A percentile compares a stretch with the other conserved stretches of the same genome.
phyloP scores from a whole-genome alignment of 2,113 vertebrate species.

The Cyanoderma ruficeps region DNA sequence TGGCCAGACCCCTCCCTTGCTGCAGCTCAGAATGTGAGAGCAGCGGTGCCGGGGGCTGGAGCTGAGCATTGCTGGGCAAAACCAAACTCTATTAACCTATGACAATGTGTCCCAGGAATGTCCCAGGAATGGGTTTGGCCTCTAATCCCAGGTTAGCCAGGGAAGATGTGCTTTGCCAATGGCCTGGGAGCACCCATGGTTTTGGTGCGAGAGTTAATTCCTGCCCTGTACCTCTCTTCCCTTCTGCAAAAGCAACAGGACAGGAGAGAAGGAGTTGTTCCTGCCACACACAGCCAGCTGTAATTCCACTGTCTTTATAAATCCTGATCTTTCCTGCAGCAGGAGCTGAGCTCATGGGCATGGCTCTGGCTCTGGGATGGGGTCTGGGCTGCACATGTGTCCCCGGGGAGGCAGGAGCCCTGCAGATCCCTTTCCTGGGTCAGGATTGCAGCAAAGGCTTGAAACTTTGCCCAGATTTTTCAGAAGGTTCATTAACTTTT shows the following conservation, averaged over 20 bases:
- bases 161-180: background rate
- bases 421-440: background rate
- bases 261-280: background rate
- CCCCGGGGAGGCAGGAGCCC: background rate
- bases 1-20: background rate
- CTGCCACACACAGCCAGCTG: background rate
- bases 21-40: rapidly evolving
- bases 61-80: background rate
- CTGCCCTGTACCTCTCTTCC: background rate
- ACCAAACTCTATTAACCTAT: too few species aligned
- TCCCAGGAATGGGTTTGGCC: too few species aligned
- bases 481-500: background rate
- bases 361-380: background rate
- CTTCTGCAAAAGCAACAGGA: background rate
- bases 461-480: background rate
- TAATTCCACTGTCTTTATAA: background rate
- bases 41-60: rapidly evolving
- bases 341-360: background rate
- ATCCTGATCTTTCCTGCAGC: background rate
- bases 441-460: background rate
- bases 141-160: background rate
- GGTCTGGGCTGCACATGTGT: background rate
- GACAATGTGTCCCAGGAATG: too few species aligned
- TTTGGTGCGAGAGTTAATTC: background rate
- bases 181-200: rapidly evolving